These are phyloP conservation scores for Clupea harengus DNA, from an alignment of 2,113 vertebrate genomes.

Conservation along the genomic window DNA sequence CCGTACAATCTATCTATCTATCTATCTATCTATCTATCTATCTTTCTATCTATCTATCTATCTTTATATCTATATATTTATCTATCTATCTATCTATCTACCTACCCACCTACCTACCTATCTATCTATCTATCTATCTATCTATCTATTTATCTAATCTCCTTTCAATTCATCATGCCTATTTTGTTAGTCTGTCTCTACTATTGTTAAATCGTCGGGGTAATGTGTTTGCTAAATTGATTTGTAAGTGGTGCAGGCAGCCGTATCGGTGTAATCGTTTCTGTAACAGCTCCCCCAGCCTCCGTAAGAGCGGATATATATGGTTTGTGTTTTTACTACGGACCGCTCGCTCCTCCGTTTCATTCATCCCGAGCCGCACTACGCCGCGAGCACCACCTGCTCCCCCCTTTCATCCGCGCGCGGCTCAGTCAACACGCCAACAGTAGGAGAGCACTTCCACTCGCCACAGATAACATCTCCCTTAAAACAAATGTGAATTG, in stretches of 20 bases:
- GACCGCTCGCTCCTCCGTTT: slow-evolving; percentile 71
- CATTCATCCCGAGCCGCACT: slow-evolving; percentile 78
- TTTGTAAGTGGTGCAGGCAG: slow-evolving; percentile 57
- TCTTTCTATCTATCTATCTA: slow-evolving; percentile 54
- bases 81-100: slow-evolving; percentile 53
- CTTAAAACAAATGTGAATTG: slow-evolving; percentile 41
- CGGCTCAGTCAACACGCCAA: slow-evolving; percentile 52
- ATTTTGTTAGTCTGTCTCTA: slow-evolving; percentile 20
- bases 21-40: slow-evolving; percentile 46
- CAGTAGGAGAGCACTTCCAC: slow-evolving; percentile 45
- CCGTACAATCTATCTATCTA: slow-evolving; percentile 10
- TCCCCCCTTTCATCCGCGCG: slow-evolving; percentile 58
- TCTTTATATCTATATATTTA: slow-evolving; percentile 60
- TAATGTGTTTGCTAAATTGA: slow-evolving; percentile 56
- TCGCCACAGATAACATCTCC: slow-evolving; percentile 38
- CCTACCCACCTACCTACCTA: slow-evolving; percentile 29
- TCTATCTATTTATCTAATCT: slow-evolving; percentile 48
- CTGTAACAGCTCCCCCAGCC: slow-evolving; percentile 59
- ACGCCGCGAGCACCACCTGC: slow-evolving; percentile 70
- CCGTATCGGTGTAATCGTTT: slow-evolving; percentile 44
- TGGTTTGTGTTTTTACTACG: slow-evolving; percentile 78
- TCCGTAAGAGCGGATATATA: slow-evolving; percentile 70
- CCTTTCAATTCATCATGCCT: slow-evolving; percentile 29
- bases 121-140: slow-evolving; percentile 59
- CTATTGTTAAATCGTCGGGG: slow-evolving; percentile 25